Evolutionary conservation across 2,113 vertebrate genomes (phyloP).

Genomic region (Tragelaphus imberbis): DNA sequence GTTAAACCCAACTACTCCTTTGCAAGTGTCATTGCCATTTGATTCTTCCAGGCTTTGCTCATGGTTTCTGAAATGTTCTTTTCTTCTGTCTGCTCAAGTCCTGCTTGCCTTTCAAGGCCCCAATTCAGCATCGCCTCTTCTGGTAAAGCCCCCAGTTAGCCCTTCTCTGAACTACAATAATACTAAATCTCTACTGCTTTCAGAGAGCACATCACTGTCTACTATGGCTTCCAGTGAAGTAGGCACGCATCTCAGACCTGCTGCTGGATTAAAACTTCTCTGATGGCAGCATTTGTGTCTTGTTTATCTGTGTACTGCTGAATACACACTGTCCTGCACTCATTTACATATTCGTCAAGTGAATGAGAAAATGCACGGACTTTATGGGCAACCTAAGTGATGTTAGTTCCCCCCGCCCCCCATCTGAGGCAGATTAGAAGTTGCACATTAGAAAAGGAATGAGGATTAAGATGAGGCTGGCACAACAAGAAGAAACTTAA

Average conservation of each 20-base stretch:
- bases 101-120: background rate
- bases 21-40: background rate
- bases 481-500: constrained; percentile 23
- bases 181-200: background rate
- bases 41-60: background rate
- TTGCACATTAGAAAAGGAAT: background rate
- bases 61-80: constrained; percentile 17
- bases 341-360: background rate
- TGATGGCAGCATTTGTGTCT: background rate
- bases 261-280: background rate
- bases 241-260: background rate
- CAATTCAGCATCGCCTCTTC: background rate
- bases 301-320: background rate
- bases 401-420: background rate
- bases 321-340: background rate
- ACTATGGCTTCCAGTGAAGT: background rate
- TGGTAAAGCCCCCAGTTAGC: background rate
- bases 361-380: background rate
- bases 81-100: background rate
- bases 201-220: background rate
- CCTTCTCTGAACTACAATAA: background rate
- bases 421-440: background rate
- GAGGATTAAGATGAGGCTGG: background rate
- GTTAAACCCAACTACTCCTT: constrained; percentile 37
- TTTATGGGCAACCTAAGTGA: background rate